Percentiles rank a stretch among this genome's conserved stretches.
Evolutionary conservation across 2,113 vertebrate genomes (phyloP).

Genomic region (Labeo catla): DNA sequence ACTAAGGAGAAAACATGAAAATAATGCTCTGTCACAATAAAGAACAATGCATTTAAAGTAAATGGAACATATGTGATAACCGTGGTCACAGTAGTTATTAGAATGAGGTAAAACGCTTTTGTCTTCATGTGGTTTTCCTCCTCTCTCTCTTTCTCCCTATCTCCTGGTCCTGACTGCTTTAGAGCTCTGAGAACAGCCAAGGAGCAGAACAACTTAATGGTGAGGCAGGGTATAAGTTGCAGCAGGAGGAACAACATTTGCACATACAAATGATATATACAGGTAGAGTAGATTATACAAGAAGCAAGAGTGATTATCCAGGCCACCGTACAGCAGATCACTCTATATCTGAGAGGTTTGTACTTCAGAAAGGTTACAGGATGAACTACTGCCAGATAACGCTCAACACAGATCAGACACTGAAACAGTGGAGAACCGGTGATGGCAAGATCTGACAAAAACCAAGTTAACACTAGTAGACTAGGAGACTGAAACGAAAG

Average conservation of each 20-base stretch:
- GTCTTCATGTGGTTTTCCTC: background rate
- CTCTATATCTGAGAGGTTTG: slow-evolving; percentile 41
- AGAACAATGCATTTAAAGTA: too few species aligned
- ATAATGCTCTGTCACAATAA: too few species aligned
- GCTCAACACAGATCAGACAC: slow-evolving; percentile 2
- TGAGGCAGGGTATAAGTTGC: background rate
- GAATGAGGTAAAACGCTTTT: background rate
- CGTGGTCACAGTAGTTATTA: background rate
- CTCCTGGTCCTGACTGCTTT: slow-evolving; percentile 9
- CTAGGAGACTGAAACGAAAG: background rate
- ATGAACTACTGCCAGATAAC: slow-evolving; percentile 26
- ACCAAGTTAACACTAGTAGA: background rate
- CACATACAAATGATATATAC: background rate
- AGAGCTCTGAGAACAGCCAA: background rate
- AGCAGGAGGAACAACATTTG: background rate
- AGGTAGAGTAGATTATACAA: background rate
- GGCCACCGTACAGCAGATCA: slow-evolving; percentile 16
- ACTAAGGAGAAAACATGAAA: too few species aligned
- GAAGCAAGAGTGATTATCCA: slow-evolving; percentile 5
- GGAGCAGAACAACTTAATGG: background rate
- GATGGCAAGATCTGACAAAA: background rate
- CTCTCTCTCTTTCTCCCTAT: background rate
- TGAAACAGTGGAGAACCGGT: slow-evolving; percentile 20
- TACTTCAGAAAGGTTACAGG: slow-evolving; percentile 23
- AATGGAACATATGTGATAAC: too few species aligned